Evolutionary conservation across 2,888 invertebrate genomes (phyloP), one percentile per base, ranked within the genome.

Genomic region (Mechanitis mazaeus): DNA sequence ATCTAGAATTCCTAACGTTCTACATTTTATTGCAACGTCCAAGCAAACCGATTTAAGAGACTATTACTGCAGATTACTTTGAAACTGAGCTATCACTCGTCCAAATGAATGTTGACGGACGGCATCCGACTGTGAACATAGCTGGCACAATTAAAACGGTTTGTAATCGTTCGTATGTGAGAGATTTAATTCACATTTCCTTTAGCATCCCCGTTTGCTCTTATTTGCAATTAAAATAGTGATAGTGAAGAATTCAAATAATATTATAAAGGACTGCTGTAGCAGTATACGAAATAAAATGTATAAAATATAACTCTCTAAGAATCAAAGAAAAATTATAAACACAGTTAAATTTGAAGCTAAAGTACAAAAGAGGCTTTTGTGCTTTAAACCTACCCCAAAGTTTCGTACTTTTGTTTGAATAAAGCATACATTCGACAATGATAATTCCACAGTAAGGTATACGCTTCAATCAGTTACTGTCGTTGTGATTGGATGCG

Each of bases 401-500:
- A 42, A 42, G 9, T 42, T 3, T 9, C 42, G 11, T 42, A 42
- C 3, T 9, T 6, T 31, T 31, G 31, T 50, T 50, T 28, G 31
- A 50, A 50, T 50, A 50, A 31, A 50, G 31, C 7, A 47, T 47
- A 20, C 12, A n/a, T 7, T 47, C 31, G 7, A 28, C 28, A 61
- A 61, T 61, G 63, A 63, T 65, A 60, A 66, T 64, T 64, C 56
- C 60, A 42, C 58, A 60, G 55, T 53, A 46, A 56, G 56, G 58
- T 63, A 56, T 60, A 68, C 66, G 71, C 70, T 74, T 75, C 76
- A 78, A 76, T 79, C 76, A 75, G 72, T 67, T 68, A 69, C 69
- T 68, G 61, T 60, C 68, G 72, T 69, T 56, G 75, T 75, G 77
- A 78, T 79, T 75, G 76, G 71, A 72, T 66, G 72, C 72, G 72